Base-by-base conservation (phyloP, 2,888 invertebrate species). In the Mongoloraphidia duomilia region DNA sequence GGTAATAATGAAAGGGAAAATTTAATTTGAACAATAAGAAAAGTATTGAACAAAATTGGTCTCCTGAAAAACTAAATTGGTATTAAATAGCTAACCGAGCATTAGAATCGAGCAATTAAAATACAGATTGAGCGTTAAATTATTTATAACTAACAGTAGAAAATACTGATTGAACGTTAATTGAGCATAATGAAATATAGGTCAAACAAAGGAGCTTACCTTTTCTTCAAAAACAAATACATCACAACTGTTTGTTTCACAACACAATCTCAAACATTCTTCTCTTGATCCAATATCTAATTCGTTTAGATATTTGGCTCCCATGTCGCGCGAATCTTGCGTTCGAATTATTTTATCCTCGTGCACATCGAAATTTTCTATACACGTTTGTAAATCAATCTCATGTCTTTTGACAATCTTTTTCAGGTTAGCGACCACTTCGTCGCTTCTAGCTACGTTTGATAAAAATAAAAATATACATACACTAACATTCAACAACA, bases 151-250 rank as follows among this genome's bases (percentile, higher is more conserved):
- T 6, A 26, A 26, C 26, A 26, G 6, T 26, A 6, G 6, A 26
- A 1, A 26, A 26, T 6, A 26, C 26, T 26, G 26, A 26, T 26
- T 6, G 26, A 6, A 4, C 17, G 2, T 17, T 17, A 17, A 17
- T 17, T 17, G 17, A 17, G 17, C 17, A 17, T 26, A 26, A 26
- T 26, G 26, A 26, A 26, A 26, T 26, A 26, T 26, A 46, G 26
- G 26, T 26, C 26, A 26, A 6, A 26, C 41, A 44, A 9, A 35
- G 26, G 35, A 42, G 58, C 62, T 61, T 62, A 87, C 89, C 80
- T 90, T 92, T 63, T 92, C 88, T 66, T 93, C 92, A 63, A 85
- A 93, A 56, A 93, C 85, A 66, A 90, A 92, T 26, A 92, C 90
- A 67, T 93, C 91, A 67, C 93, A 93, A 53, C 78, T 70, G 45